A percentile compares a stretch with the other conserved stretches of the same genome.
phyloP scores from a whole-genome alignment of 2,797 vertebrate species.

The Bryconaethiops microstoma region DNA sequence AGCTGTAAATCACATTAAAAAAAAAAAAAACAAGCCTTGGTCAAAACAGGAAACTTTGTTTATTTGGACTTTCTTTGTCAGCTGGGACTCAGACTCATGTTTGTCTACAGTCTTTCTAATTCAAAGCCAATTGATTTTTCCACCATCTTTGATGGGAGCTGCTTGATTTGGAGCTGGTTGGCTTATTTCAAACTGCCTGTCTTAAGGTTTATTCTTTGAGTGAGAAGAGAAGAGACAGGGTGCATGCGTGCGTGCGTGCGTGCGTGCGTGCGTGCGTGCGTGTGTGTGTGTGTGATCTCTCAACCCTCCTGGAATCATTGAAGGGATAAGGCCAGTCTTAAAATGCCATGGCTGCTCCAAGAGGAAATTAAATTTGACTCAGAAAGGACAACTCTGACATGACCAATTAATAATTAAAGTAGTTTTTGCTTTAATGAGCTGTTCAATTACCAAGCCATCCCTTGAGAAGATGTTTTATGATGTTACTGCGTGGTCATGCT shows the following conservation, averaged over 20 bases:
- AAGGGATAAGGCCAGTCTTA: constrained; percentile 69
- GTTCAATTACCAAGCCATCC: constrained; percentile 89
- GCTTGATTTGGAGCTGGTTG: constrained; percentile 66
- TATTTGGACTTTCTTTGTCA: constrained; percentile 59
- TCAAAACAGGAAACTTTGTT: constrained; percentile 54
- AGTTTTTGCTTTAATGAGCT: constrained; percentile 88
- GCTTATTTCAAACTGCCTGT: constrained; percentile 74
- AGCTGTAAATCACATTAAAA: constrained; percentile 56
- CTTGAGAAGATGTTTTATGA: constrained; percentile 84
- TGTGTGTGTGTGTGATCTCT: constrained; percentile 53
- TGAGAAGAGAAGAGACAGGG: constrained; percentile 41
- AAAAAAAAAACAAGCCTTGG: constrained; percentile 39
- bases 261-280: constrained; percentile 54
- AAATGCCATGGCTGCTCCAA: constrained; percentile 77
- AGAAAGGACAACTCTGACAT: constrained; percentile 92
- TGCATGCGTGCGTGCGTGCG: constrained; percentile 52
- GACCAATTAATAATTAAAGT: constrained; percentile 93
- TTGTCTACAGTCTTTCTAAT: constrained; percentile 69
- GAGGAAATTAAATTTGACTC: constrained; percentile 87
- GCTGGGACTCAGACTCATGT: constrained; percentile 56
- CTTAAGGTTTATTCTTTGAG: constrained; percentile 69
- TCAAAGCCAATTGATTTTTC: constrained; percentile 71
- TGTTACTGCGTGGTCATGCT: constrained; percentile 79
- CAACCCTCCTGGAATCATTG: constrained; percentile 65
- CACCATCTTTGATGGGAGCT: constrained; percentile 62